Evolutionary conservation across 2,113 vertebrate species (phyloP).

Genomic region (Gasterosteus aculeatus): DNA sequence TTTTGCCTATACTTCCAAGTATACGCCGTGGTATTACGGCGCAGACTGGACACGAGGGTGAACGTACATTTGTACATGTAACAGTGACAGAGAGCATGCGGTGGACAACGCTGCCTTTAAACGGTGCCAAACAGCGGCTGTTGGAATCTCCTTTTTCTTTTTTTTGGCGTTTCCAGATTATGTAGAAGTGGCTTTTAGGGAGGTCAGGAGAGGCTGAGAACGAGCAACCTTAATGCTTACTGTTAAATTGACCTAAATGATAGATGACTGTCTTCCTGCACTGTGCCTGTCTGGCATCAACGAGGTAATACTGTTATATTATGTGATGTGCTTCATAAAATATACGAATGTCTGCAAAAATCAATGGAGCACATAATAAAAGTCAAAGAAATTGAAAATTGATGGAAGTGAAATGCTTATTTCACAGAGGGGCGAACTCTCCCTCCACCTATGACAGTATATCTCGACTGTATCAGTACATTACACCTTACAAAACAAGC

Average conservation of each 20-base stretch:
- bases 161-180: constrained; percentile 35
- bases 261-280: constrained; percentile 28
- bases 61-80: not conserved
- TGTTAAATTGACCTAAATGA: constrained; percentile 59
- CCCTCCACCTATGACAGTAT: not conserved
- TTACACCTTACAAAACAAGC: not conserved
- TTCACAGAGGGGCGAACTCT: not conserved
- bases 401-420: constrained; percentile 1
- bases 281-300: constrained; percentile 18
- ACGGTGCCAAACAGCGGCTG: constrained; percentile 27
- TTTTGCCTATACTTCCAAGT: constrained; percentile 5
- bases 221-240: constrained; percentile 43
- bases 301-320: constrained; percentile 23
- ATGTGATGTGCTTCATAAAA: constrained; percentile 39
- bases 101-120: constrained; percentile 39
- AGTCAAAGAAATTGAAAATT: constrained; percentile 6
- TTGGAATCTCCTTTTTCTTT: constrained; percentile 38
- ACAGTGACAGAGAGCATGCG: constrained; percentile 34
- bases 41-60: not conserved
- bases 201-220: constrained; percentile 49
- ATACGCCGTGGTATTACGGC: constrained; percentile 14
- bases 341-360: constrained; percentile 25
- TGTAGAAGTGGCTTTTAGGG: constrained; percentile 63
- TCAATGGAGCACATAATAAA: constrained; percentile 25
- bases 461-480: constrained; percentile 15